Conservation (phyloP, 2,113 vertebrate species). For the Dasyornis broadbenti region DNA sequence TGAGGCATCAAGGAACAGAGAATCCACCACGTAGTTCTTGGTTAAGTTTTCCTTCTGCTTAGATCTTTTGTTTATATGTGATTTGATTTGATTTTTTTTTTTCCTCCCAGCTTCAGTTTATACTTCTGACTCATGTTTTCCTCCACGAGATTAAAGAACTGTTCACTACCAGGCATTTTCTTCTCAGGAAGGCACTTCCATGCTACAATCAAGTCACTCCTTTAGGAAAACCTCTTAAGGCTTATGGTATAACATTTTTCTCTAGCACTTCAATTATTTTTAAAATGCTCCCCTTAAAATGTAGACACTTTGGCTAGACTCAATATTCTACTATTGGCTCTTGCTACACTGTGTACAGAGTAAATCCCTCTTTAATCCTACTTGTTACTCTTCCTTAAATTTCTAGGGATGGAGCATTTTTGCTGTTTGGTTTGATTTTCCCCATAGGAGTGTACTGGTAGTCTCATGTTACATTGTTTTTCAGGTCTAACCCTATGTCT, state of each 20-base stretch:
- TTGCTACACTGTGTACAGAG: neutral
- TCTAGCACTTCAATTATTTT: neutral
- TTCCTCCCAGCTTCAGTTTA: neutral
- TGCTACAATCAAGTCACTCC: neutral
- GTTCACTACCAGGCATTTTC: neutral
- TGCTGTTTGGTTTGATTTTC: neutral
- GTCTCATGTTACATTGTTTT: neutral
- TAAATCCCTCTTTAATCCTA: conserved; percentile 21
- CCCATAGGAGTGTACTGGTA: neutral
- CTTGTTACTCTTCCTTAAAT: neutral
- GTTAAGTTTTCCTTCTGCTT: neutral
- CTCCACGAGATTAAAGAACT: neutral
- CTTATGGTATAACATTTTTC: neutral
- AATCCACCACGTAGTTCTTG: neutral
- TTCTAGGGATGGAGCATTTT: neutral
- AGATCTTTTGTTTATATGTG: neutral
- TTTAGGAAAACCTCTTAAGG: conserved; percentile 2
- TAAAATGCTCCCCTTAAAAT: neutral
- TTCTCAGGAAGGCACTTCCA: neutral
- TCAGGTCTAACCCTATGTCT: neutral
- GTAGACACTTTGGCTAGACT: neutral
- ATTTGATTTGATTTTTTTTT: neutral
- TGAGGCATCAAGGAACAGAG: neutral
- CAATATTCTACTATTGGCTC: neutral
- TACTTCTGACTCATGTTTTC: neutral